phyloP scores from a whole-genome alignment of 2,113 vertebrate species.

The Labrus mixtus region DNA sequence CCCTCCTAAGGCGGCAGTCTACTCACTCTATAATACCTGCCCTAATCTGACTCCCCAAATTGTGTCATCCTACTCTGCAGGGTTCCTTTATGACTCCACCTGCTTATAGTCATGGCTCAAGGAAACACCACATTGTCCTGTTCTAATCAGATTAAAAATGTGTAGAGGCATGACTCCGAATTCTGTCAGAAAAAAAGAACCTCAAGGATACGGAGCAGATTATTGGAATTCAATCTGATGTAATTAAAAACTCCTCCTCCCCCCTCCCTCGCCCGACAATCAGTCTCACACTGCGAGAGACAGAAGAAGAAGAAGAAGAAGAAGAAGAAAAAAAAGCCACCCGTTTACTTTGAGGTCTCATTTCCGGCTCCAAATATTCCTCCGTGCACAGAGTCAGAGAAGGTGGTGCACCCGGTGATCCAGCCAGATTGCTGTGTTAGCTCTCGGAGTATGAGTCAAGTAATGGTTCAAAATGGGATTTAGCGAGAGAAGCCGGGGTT shows the following conservation, averaged over 20 bases:
- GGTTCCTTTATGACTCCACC: slow-evolving; percentile 23
- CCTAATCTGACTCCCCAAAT: slow-evolving; percentile 34
- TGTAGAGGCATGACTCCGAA: slow-evolving; percentile 54
- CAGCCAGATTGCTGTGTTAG: slow-evolving; percentile 17
- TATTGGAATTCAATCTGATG: slow-evolving; percentile 69
- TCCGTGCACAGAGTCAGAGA: slow-evolving; percentile 29
- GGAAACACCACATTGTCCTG: slow-evolving; percentile 45
- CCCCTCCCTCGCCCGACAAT: slow-evolving; percentile 5
- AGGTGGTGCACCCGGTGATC: slow-evolving; percentile 38
- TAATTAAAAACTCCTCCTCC: slow-evolving; percentile 60
- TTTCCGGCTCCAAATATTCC: slow-evolving; percentile 47
- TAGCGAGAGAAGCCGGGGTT: slow-evolving; percentile 39
- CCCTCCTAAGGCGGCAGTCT: slow-evolving; percentile 10
- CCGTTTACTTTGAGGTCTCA: slow-evolving; percentile 28
- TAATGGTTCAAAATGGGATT: slow-evolving; percentile 50
- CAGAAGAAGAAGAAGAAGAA: no score
- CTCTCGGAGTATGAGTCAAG: slow-evolving; percentile 43
- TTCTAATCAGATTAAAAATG: slow-evolving; percentile 73
- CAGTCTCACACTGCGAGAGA: slow-evolving; percentile 3
- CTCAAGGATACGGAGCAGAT: slow-evolving; percentile 66
- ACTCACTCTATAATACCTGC: slow-evolving; percentile 27
- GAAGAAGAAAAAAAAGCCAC: not conserved
- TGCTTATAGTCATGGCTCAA: slow-evolving; percentile 37
- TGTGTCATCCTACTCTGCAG: slow-evolving; percentile 21
- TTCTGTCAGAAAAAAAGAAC: slow-evolving; percentile 47